Conservation (phyloP, 2,113 vertebrate species). For the Xiphophorus hellerii region DNA sequence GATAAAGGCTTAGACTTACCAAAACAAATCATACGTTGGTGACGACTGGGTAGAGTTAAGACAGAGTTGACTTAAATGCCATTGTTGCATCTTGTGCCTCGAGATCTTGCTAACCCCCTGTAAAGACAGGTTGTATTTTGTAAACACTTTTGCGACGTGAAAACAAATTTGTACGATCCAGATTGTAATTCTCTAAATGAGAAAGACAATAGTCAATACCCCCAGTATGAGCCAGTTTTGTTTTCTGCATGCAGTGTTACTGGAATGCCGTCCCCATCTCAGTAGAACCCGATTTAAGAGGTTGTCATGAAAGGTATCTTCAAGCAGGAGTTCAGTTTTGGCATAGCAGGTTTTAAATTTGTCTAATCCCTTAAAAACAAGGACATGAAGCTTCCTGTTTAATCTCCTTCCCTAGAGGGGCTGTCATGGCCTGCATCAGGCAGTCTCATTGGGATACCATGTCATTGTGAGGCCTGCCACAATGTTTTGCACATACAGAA, state of each 20-base stretch:
- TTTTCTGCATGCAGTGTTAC: conserved; percentile 14
- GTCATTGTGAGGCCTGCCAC: conserved; percentile 20
- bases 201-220: conserved; percentile 29
- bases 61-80: too few relatives aligned
- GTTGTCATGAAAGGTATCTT: conserved; percentile 19
- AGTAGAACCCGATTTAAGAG: conserved; percentile 6
- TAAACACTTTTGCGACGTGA: neutral
- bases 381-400: conserved; percentile 27
- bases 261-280: conserved; percentile 1
- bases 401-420: conserved; percentile 27
- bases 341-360: conserved; percentile 27
- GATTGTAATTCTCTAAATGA: conserved; percentile 39
- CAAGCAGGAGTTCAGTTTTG: neutral
- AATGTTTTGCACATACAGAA: conserved; percentile 1
- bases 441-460: conserved; percentile 7
- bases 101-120: neutral
- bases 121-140: conserved; percentile 5
- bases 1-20: neutral
- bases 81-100: too few relatives aligned
- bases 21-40: too few relatives aligned
- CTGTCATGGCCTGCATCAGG: conserved; percentile 34
- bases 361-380: conserved; percentile 28
- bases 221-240: conserved; percentile 10
- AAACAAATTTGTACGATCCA: conserved; percentile 34
- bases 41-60: too few relatives aligned